Evolutionary conservation across 1,140 invertebrate species (phyloP), one percentile per base, ranked within the genome.

Genomic region (Drosophila trapezifrons): DNA sequence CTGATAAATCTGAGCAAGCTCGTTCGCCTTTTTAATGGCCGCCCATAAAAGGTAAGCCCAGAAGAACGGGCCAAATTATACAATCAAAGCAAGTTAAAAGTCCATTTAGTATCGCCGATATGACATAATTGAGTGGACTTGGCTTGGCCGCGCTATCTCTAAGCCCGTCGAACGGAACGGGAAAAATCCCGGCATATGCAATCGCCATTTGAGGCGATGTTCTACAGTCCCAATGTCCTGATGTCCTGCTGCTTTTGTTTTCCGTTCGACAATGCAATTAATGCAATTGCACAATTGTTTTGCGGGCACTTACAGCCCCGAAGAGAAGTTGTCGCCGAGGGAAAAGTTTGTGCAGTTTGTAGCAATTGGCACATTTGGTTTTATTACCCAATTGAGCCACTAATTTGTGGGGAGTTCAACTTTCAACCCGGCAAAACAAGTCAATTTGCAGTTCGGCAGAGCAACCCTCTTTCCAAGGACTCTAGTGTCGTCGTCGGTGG

Each of bases 321-420:
- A 35, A 20, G 17, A 20, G 17, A 70, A 64, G 58, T 70, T 67
- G 18, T 38, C 15, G 63, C 37, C 37, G 27, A 29, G 51, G 58
- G 32, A 73, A 67, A 83, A 73, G 47, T 89, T 87, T 87, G 57
- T 27, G 27, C 52, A 67, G 27, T 67, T 43, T 40, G 51, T 78
- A 82, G 70, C 81, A 90, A 82, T 90, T 90, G 86, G 86, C 82
- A 90, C 86, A 90, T 90, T 90, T 80, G 86, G 71, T 86, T 90
- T 90, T 90, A 90, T 90, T 80, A 86, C 76, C 74, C 86, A 90
- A 90, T 90, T 90, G 84, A 71, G 78, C 77, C 70, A 75, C 86
- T 82, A 86, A 90, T 90, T 90, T 80, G 86, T 77, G 86, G 86
- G 86, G 81, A 70, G 75, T 85, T 42, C 51, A 54, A 37, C 51